Base-by-base conservation (phyloP, 2,113 vertebrate genomes). In the Setophaga coronata region DNA sequence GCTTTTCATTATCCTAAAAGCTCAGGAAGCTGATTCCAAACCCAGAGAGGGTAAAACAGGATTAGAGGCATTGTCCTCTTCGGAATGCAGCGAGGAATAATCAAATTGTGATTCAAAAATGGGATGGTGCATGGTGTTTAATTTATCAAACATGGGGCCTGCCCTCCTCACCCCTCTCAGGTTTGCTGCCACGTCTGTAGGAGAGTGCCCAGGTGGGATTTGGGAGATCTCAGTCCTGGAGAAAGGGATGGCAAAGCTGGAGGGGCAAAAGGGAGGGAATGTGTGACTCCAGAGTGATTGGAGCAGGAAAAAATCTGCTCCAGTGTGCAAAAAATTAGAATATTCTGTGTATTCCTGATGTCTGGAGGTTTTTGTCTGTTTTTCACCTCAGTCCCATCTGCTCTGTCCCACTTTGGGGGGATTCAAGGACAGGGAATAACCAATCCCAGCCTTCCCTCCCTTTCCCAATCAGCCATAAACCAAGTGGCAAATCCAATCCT, bases 1-100 rank as follows among this genome's bases (percentile, higher is more conserved):
- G 79, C 24, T 91, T 95, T 95, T 92, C 91, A 95, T 94, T 48
- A 80, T 33, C 71, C 77, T 85, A 82, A 97, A 93, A 95, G 87
- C 93, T 84, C 47, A 91, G 64, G 67, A 31, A 92, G 69, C 10
- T 20, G 57, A 97, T 85, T 89, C 87, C 77, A 62, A 82, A 84
- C 23, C 36, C 85, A 95, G 70, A 97, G 88, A 90, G 80, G 91
- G 87, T 91, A 96, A 95, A 90, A 95, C 7, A 17, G 94, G 87
- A 95, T 97, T 97, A 94, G 67, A 70, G n/a, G 19, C 45, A 23
- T 71, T 56, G 54, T 77, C 42, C 67, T 86, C 57, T 88, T 82
- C 7, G 2, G 2, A 85, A 82, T 3, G 5, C 48, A 21, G 29
- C 8, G 17, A 71, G 81, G 94, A 93, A 95, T 95, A 91, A 96